Evolutionary conservation across 2,113 vertebrate genomes (phyloP).

Genomic region (Mustelus asterias): DNA sequence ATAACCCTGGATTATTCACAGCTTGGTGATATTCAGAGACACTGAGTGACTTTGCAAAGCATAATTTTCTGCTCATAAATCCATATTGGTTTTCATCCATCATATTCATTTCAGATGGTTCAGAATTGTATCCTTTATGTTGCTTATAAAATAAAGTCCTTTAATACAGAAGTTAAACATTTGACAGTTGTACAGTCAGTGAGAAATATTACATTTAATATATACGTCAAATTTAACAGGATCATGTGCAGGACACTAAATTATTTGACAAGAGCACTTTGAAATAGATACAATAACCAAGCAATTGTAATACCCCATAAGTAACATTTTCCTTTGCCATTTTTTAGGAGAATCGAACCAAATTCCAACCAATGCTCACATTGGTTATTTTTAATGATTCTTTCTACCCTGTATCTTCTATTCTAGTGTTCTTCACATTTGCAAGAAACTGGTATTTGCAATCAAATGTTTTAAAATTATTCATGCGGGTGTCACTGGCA

Average conservation of each 20-base stretch:
- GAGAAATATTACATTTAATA: constrained; percentile 1
- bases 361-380: neutral
- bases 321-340: neutral
- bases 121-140: neutral
- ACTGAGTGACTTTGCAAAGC: neutral
- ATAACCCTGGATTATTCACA: neutral
- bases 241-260: neutral
- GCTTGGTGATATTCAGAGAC: neutral
- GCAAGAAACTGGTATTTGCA: neutral
- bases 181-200: neutral
- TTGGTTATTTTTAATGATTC: neutral
- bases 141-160: neutral
- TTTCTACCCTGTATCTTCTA: neutral
- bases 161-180: constrained; percentile 23
- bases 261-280: neutral
- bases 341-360: neutral
- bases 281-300: neutral
- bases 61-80: neutral
- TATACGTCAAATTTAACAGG: neutral
- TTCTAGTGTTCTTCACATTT: neutral
- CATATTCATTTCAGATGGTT: neutral
- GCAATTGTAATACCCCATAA: neutral
- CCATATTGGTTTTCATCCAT: neutral
- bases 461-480: neutral
- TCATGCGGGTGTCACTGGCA: neutral